Evolutionary conservation across 2,113 vertebrate genomes (phyloP).

Genomic region (Caretta caretta): DNA sequence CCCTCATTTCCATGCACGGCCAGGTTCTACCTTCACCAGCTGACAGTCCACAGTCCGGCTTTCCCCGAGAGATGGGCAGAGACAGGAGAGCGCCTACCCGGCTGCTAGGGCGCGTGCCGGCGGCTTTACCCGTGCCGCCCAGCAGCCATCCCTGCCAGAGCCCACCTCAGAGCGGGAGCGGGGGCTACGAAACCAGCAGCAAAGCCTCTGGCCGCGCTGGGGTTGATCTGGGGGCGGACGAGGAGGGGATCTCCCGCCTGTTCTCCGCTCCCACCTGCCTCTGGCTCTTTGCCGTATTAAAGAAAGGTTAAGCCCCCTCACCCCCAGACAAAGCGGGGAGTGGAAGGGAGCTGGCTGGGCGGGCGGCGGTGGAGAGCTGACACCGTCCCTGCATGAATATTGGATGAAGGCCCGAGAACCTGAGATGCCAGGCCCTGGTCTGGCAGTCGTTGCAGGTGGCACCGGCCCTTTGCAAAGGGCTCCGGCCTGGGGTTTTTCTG

Average conservation of each 20-base stretch:
- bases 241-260: fast-evolving
- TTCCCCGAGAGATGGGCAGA: not conserved
- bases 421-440: constrained; percentile 75
- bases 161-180: fast-evolving
- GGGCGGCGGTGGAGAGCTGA: constrained; percentile 76
- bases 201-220: not conserved
- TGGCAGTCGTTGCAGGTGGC: not conserved
- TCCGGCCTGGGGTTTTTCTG: not conserved
- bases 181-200: not conserved
- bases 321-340: not conserved
- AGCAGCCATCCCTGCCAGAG: not conserved
- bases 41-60: not conserved
- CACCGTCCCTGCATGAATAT: constrained; percentile 83
- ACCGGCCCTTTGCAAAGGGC: not conserved
- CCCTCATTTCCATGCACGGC: not conserved
- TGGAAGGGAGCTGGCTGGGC: constrained; percentile 55
- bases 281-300: not conserved
- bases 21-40: not conserved
- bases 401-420: constrained; percentile 84
- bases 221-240: not conserved
- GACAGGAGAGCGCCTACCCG: not conserved
- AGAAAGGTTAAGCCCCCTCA: fast-evolving
- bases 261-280: not conserved
- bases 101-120: not conserved
- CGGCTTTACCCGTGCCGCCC: not conserved